A percentile compares a stretch with the other conserved stretches of the same genome.
Conservation (phyloP, 1,140 invertebrate species). For the Lutraria rhynchaena region DNA sequence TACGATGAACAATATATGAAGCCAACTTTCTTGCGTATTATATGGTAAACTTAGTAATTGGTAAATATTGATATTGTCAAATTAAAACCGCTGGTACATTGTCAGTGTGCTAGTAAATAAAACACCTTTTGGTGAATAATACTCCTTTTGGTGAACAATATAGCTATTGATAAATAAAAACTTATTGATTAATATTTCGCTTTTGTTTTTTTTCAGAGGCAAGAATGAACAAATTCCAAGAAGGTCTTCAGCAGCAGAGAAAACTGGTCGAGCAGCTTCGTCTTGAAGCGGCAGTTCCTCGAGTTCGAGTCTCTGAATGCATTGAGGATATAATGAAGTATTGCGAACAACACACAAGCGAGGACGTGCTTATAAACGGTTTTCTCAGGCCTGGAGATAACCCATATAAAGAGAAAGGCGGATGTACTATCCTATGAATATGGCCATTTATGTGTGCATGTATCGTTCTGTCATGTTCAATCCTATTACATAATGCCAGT, state of each 20-base stretch:
- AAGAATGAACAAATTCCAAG: constrained; percentile 79
- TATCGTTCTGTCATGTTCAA: constrained; percentile 36
- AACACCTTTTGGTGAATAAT: no score
- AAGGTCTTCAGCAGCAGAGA: constrained; percentile 88
- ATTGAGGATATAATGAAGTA: constrained; percentile 93
- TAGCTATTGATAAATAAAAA: no score
- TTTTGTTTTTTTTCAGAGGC: constrained; percentile 52
- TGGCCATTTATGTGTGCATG: constrained; percentile 33
- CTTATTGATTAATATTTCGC: no score
- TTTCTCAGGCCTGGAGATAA: constrained; percentile 98
- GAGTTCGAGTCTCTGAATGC: constrained; percentile 93
- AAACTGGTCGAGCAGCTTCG: constrained; percentile 96
- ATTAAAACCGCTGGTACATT: no score
- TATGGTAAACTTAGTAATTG: no score
- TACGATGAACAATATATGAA: no score
- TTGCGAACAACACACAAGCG: constrained; percentile 95
- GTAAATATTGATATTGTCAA: no score
- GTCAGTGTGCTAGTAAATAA: no score
- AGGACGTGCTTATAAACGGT: constrained; percentile 97
- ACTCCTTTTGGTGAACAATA: no score
- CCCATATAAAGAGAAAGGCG: constrained; percentile 98
- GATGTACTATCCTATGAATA: constrained; percentile 87
- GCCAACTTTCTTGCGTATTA: no score
- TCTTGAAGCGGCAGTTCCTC: constrained; percentile 93
- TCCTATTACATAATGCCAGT: constrained; percentile 40